Conservation (phyloP, 2,888 invertebrate species). For the Hydrotaea cyrtoneurina region DNA sequence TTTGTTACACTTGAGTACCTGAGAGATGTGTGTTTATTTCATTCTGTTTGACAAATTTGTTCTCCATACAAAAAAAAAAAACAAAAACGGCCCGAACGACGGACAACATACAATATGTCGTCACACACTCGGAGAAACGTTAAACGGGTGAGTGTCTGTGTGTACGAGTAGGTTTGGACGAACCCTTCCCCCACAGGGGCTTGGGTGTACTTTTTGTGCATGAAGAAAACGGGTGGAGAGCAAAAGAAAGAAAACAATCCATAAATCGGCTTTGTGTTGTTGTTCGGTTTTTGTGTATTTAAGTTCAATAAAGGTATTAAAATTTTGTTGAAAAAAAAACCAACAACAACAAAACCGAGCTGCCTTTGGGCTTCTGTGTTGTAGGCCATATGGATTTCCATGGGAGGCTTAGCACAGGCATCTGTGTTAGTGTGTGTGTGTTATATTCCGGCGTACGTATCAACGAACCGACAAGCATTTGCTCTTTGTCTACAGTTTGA, state of each 20-base stretch:
- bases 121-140: conserved; percentile 49
- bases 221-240: neutral
- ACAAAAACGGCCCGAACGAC: neutral
- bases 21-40: conserved; percentile 44
- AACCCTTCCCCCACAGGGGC: neutral
- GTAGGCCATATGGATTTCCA: conserved; percentile 3
- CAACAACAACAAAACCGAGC: neutral
- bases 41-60: conserved; percentile 64
- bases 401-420: neutral
- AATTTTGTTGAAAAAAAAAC: conserved; percentile 12
- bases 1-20: conserved; percentile 65
- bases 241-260: conserved; percentile 41
- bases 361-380: neutral
- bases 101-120: conserved; percentile 39
- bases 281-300: conserved; percentile 52
- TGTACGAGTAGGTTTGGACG: neutral
- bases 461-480: neutral
- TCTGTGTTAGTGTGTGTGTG: neutral
- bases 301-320: conserved; percentile 55
- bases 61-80: conserved; percentile 22
- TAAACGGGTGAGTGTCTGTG: neutral
- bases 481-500: conserved; percentile 13
- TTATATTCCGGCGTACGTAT: neutral
- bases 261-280: conserved; percentile 60
- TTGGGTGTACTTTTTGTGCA: neutral